These are phyloP conservation scores for Odontothrips loti DNA, from an alignment of 2,888 invertebrate species.

Conservation along the genomic window DNA sequence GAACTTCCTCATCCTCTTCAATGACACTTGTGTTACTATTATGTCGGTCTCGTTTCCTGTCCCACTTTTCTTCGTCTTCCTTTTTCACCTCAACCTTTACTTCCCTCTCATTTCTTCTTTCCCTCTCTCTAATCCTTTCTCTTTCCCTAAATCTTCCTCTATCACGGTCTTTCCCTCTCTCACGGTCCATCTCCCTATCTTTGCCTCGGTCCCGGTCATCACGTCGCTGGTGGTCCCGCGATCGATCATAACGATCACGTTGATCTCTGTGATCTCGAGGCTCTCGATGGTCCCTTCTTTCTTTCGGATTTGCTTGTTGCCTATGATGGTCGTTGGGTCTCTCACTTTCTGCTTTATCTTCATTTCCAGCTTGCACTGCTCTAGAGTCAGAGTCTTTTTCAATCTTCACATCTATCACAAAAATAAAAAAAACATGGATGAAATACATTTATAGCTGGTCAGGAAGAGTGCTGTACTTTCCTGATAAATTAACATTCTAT, in stretches of 20 bases:
- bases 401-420: background rate
- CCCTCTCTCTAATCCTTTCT: slow-evolving; percentile 27
- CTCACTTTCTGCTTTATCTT: background rate
- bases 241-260: background rate
- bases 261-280: background rate
- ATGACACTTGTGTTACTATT: slow-evolving; percentile 37
- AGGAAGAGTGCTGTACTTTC: too few relatives aligned
- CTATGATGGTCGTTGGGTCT: background rate
- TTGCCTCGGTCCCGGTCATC: background rate
- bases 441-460: too few relatives aligned
- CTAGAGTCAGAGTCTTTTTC: background rate
- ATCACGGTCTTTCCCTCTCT: background rate
- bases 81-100: background rate
- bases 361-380: background rate
- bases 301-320: background rate
- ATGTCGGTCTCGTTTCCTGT: slow-evolving; percentile 32
- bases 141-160: slow-evolving; percentile 28
- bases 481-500: background rate
- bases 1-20: slow-evolving; percentile 34
- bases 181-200: slow-evolving; percentile 21
- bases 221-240: background rate
- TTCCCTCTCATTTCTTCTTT: background rate
- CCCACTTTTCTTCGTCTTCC: slow-evolving; percentile 30
- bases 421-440: too few relatives aligned
- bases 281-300: background rate